These are phyloP conservation scores for Amphipyra tragopoginis DNA, from an alignment of 2,888 invertebrate genomes.

Conservation along the genomic window DNA sequence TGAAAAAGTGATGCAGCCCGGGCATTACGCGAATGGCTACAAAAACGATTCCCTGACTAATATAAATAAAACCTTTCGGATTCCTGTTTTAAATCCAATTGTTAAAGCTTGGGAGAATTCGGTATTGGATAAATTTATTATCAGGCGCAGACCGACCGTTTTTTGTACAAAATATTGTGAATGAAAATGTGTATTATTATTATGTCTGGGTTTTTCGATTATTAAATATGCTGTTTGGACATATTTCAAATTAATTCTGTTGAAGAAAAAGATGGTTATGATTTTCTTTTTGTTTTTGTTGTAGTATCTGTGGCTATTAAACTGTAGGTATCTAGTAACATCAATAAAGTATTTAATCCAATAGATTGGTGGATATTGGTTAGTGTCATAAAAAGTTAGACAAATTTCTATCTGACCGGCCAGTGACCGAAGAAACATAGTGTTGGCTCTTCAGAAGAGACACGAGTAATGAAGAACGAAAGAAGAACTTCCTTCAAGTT, in stretches of 20 bases:
- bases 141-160: conserved; percentile 26
- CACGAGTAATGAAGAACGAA: too few species aligned
- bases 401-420: too few species aligned
- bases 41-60: conserved; percentile 75
- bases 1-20: conserved; percentile 82
- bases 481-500: too few species aligned
- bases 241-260: not conserved
- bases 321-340: too few species aligned
- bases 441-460: too few species aligned
- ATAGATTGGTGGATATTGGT: too few species aligned
- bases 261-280: not conserved
- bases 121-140: conserved; percentile 60
- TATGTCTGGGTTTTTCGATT: conserved; percentile 2
- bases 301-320: too few species aligned
- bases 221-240: not conserved
- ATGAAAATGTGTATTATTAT: conserved; percentile 14
- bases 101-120: conserved; percentile 60
- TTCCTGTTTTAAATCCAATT: conserved; percentile 74
- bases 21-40: conserved; percentile 73
- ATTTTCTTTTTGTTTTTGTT: not conserved
- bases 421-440: too few species aligned
- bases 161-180: conserved; percentile 27
- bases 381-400: too few species aligned
- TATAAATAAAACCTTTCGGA: conserved; percentile 77
- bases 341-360: too few species aligned